phyloP scores from a whole-genome alignment of 2,113 vertebrate species.

The Xiphophorus couchianus region DNA sequence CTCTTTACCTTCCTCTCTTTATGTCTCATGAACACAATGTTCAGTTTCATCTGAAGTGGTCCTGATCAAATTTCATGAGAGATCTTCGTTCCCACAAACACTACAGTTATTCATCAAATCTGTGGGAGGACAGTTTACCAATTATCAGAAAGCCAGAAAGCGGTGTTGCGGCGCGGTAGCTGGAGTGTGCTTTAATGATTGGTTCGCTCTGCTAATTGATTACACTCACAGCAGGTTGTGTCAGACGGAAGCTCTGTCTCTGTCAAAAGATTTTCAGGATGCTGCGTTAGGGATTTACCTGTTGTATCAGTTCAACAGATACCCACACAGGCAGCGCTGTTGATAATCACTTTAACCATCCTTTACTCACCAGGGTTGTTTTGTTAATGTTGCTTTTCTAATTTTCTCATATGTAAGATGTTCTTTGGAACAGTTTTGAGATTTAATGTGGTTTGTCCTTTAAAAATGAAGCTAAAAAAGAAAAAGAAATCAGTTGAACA shows the following conservation, averaged over 20 bases:
- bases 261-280: conserved; percentile 22
- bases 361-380: too few species aligned
- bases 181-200: conserved; percentile 34
- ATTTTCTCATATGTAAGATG: neutral
- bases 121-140: conserved; percentile 55
- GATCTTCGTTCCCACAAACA: conserved; percentile 26
- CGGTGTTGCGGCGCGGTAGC: conserved; percentile 28
- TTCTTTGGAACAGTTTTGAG: neutral
- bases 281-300: conserved; percentile 11
- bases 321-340: too few species aligned
- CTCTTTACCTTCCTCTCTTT: conserved; percentile 7
- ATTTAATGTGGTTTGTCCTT: neutral
- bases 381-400: too few species aligned
- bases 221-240: conserved; percentile 32
- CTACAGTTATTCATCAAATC: conserved; percentile 41
- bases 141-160: conserved; percentile 44
- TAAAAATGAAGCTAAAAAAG: neutral
- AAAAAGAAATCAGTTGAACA: neutral
- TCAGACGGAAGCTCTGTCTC: conserved; percentile 27
- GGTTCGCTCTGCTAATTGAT: conserved; percentile 52
- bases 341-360: too few species aligned
- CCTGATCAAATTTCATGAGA: conserved; percentile 31
- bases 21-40: conserved; percentile 21
- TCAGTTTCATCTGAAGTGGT: conserved; percentile 37
- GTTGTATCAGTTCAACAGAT: neutral